These are phyloP conservation scores for Hemiscyllium ocellatum DNA, from an alignment of 2,113 vertebrate species.

Conservation along the genomic window DNA sequence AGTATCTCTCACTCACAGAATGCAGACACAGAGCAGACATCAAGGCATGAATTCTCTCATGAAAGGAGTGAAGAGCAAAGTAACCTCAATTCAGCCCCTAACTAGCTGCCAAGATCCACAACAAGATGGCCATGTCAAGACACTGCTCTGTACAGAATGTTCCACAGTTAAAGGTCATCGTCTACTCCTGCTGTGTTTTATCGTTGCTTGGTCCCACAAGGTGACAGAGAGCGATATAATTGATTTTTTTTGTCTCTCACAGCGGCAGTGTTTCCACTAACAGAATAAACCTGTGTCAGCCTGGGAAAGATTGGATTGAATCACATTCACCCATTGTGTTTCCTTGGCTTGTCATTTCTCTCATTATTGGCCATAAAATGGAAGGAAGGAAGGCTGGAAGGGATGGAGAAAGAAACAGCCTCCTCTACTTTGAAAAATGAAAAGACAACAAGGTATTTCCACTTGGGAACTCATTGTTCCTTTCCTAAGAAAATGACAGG, in stretches of 20 bases:
- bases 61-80: not conserved
- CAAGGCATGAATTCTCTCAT: not conserved
- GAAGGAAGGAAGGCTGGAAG: not conserved
- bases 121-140: conserved; percentile 1
- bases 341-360: not conserved
- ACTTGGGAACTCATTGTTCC: not conserved
- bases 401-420: not conserved
- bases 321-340: not conserved
- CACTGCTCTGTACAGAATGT: not conserved
- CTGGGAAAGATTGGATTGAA: not conserved
- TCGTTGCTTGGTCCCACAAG: not conserved
- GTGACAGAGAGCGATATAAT: not conserved
- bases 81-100: not conserved
- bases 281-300: not conserved
- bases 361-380: not conserved
- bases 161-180: not conserved
- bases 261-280: not conserved
- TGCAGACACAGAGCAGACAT: not conserved
- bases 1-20: not conserved
- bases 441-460: not conserved
- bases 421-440: not conserved
- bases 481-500: not conserved
- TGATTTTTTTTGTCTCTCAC: not conserved
- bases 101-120: not conserved
- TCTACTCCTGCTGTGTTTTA: not conserved